Evolutionary conservation across 2,113 vertebrate species (phyloP).

Genomic region (Pseudorasbora parva): DNA sequence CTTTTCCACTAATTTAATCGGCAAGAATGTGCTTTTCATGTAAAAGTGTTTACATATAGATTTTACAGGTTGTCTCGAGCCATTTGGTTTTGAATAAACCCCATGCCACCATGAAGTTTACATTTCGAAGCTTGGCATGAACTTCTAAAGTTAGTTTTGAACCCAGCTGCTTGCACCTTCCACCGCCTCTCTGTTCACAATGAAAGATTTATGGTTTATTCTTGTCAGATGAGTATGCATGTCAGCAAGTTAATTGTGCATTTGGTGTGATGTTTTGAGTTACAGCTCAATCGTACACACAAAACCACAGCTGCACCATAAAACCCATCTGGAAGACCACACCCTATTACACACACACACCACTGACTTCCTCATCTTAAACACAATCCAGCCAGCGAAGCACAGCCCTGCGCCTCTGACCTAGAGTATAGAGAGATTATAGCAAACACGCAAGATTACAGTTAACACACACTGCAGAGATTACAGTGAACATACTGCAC

Average conservation of each 20-base stretch:
- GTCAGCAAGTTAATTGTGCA: background rate
- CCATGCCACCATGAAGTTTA: background rate
- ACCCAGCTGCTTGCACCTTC: conserved; percentile 1
- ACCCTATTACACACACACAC: background rate
- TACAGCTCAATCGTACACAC: background rate
- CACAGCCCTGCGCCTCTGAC: conserved; percentile 2
- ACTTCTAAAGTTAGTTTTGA: conserved; percentile 2
- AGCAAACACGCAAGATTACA: background rate
- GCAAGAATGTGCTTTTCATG: conserved; percentile 17
- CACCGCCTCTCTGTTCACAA: background rate
- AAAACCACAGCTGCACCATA: conserved; percentile 1
- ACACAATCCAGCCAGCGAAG: background rate
- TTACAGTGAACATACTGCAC: conserved; percentile 23
- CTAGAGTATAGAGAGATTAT: conserved; percentile 28
- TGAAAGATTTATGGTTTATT: conserved; percentile 24
- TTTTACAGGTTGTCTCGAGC: conserved; percentile 9
- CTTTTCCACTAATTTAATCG: conserved; percentile 5
- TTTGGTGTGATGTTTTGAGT: background rate
- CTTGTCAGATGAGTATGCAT: background rate
- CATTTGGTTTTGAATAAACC: conserved; percentile 8
- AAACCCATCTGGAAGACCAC: conserved; percentile 19
- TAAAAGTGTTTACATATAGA: conserved; percentile 12
- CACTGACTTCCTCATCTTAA: background rate
- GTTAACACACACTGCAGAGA: conserved; percentile 33
- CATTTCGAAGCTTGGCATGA: background rate